phyloP scores from a whole-genome alignment of 92 coral and sea anemone species.

The Umimayanthus kanabou region DNA sequence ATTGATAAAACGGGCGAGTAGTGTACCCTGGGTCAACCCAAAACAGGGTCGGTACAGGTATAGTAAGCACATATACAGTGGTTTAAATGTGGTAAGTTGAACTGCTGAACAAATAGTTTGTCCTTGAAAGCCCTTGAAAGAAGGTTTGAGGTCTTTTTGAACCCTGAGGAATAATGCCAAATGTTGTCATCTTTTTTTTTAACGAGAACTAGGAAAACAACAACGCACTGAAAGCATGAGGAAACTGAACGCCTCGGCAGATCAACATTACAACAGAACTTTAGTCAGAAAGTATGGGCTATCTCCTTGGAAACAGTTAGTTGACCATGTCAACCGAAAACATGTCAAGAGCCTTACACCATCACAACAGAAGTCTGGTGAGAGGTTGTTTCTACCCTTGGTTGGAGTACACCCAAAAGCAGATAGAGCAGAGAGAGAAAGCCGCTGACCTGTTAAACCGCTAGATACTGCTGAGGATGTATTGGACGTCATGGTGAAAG shows the following conservation, averaged over 20 bases:
- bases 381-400: constrained; percentile 80
- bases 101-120: too few relatives aligned
- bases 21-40: too few relatives aligned
- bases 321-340: constrained; percentile 67
- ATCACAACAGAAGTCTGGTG: constrained; percentile 57
- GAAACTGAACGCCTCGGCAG: constrained; percentile 67
- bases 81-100: too few relatives aligned
- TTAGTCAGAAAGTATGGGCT: constrained; percentile 83
- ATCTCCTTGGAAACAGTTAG: constrained; percentile 91
- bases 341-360: constrained; percentile 63
- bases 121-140: too few relatives aligned
- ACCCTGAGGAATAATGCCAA: background rate
- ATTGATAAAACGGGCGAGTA: too few relatives aligned
- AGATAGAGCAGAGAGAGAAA: constrained; percentile 60
- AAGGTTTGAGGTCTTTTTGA: background rate
- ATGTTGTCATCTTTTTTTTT: background rate
- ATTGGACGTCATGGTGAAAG: constrained; percentile 96
- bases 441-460: constrained; percentile 75
- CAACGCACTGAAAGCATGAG: constrained; percentile 76
- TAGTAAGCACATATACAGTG: too few relatives aligned
- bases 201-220: constrained; percentile 95
- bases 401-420: constrained; percentile 66
- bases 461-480: constrained; percentile 64
- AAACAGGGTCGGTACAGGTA: too few relatives aligned
- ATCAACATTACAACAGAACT: constrained; percentile 68